Evolutionary conservation across 2,888 invertebrate genomes (phyloP).

Genomic region (Drosophila heteroneura): DNA sequence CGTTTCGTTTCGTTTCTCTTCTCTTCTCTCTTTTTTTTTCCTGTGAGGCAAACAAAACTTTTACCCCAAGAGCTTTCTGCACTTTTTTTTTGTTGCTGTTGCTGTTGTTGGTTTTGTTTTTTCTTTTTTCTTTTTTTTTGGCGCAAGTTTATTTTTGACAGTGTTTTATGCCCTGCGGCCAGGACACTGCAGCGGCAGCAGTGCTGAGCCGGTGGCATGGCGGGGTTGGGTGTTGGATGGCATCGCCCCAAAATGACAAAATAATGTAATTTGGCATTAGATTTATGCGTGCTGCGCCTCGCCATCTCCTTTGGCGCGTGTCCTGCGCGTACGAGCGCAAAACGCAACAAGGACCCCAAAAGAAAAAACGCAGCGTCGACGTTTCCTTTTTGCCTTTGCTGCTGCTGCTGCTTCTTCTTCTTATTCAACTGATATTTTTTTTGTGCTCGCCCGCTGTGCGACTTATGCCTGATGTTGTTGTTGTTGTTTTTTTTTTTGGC

Average conservation of each 20-base stretch:
- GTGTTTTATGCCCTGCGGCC: conserved; percentile 74
- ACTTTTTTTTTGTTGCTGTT: conserved; percentile 51
- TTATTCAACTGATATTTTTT: neutral
- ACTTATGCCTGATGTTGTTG: conserved; percentile 45
- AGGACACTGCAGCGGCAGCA: conserved; percentile 66
- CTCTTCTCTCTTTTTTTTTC: neutral
- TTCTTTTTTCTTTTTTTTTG: conserved; percentile 25
- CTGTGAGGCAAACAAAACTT: conserved; percentile 57
- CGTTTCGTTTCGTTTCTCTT: conserved; percentile 6
- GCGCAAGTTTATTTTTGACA: conserved; percentile 76
- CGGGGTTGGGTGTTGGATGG: neutral
- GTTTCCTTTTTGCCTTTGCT: conserved; percentile 45
- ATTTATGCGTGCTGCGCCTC: conserved; percentile 75
- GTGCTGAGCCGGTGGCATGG: neutral
- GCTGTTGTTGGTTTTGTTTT: conserved; percentile 10
- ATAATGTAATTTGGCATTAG: conserved; percentile 77
- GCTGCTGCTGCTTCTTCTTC: neutral
- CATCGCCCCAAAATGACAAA: conserved; percentile 70
- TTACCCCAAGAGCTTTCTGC: conserved; percentile 80
- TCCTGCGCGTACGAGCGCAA: conserved; percentile 21
- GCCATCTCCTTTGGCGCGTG: conserved; percentile 42
- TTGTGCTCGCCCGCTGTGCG: conserved; percentile 19
- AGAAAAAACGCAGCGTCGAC: conserved; percentile 71
- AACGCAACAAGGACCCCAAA: conserved; percentile 38
- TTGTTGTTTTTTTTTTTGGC: conserved; percentile 10